Evolutionary conservation across 2,888 invertebrate species (phyloP).

Genomic region (Asteroscopus sphinx): DNA sequence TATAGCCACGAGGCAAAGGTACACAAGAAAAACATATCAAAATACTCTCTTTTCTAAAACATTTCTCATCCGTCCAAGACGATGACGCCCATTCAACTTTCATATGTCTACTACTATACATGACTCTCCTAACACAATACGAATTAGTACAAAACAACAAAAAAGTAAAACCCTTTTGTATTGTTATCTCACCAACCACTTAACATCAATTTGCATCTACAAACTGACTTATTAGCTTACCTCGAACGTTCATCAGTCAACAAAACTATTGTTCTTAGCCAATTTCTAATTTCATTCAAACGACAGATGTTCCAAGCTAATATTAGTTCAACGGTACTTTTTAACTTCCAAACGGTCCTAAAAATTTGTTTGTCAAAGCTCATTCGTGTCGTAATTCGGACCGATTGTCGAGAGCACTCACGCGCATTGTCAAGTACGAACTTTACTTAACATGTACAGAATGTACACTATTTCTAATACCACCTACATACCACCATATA

Average conservation of each 20-base stretch:
- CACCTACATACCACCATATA: slow-evolving; percentile 53
- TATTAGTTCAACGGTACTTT: slow-evolving; percentile 57
- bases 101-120: background rate
- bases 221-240: slow-evolving; percentile 46
- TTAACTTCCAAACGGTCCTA: slow-evolving; percentile 52
- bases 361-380: slow-evolving; percentile 60
- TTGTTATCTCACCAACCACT: slow-evolving; percentile 35
- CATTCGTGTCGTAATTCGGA: slow-evolving; percentile 78
- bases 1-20: slow-evolving; percentile 16
- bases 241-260: slow-evolving; percentile 39
- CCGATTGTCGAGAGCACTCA: slow-evolving; percentile 70
- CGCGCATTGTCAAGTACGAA: slow-evolving; percentile 63
- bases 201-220: slow-evolving; percentile 49
- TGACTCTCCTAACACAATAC: background rate
- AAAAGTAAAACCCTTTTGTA: slow-evolving; percentile 13
- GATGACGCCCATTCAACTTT: too few relatives aligned
- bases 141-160: background rate
- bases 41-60: too few relatives aligned
- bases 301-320: slow-evolving; percentile 49
- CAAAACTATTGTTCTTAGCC: slow-evolving; percentile 50
- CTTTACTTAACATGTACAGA: slow-evolving; percentile 56
- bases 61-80: too few relatives aligned
- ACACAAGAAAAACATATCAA: background rate
- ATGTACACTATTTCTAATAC: slow-evolving; percentile 54
- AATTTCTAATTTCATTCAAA: slow-evolving; percentile 58